Evolutionary conservation across 2,797 vertebrate species (phyloP).

Genomic region (Melanogrammus aeglefinus): DNA sequence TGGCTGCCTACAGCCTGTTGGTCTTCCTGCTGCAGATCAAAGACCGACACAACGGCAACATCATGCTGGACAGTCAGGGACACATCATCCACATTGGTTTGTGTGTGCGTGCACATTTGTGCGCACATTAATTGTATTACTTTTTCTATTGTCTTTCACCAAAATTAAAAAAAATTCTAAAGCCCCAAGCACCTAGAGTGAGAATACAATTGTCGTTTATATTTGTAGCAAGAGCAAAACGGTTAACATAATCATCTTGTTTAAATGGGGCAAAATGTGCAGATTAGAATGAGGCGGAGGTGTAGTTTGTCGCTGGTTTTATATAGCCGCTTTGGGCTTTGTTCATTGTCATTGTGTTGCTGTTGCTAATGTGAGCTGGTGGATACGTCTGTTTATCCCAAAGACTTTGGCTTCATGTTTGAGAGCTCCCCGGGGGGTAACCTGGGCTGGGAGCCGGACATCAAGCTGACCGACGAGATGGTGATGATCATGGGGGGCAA

Average conservation of each 20-base stretch:
- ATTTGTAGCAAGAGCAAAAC: not conserved
- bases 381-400: conserved; percentile 7
- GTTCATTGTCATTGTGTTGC: not conserved
- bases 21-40: conserved; percentile 95
- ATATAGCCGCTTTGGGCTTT: not conserved
- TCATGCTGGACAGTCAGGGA: conserved; percentile 95
- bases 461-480: conserved; percentile 98
- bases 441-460: conserved; percentile 97
- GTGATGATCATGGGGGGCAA: conserved; percentile 99
- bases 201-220: not conserved
- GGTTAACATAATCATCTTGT: not conserved
- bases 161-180: not conserved
- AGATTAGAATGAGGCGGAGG: too few relatives aligned
- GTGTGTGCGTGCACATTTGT: not conserved
- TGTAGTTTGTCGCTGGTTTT: too few relatives aligned
- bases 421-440: conserved; percentile 98
- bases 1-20: conserved; percentile 93
- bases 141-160: not conserved
- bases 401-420: conserved; percentile 99
- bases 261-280: too few relatives aligned
- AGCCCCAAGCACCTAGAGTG: not conserved
- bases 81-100: conserved; percentile 94
- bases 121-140: not conserved
- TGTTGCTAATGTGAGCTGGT: not conserved
- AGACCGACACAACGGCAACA: conserved; percentile 95